phyloP scores from a whole-genome alignment of 2,888 invertebrate genomes.

The Diaperis boleti region DNA sequence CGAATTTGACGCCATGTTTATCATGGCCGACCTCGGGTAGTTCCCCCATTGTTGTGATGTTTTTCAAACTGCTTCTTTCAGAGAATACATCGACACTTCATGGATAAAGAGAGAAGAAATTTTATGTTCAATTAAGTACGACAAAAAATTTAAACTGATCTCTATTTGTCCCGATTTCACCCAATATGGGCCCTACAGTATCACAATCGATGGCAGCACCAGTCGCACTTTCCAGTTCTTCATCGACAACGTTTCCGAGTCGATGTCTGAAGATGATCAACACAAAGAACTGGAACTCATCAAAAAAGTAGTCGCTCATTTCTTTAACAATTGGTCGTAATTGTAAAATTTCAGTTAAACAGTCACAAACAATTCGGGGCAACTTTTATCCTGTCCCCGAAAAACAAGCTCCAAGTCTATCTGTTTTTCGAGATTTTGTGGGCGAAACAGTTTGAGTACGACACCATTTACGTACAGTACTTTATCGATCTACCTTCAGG shows the following conservation, averaged over 20 bases:
- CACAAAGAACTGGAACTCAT: slow-evolving; percentile 65
- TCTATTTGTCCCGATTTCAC: slow-evolving; percentile 74
- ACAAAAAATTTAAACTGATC: slow-evolving; percentile 67
- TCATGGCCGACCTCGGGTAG: slow-evolving; percentile 68
- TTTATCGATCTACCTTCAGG: slow-evolving; percentile 75
- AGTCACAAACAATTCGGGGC: slow-evolving; percentile 53
- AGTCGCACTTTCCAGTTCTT: slow-evolving; percentile 74
- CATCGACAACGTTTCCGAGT: slow-evolving; percentile 72
- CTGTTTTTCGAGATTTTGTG: slow-evolving; percentile 75
- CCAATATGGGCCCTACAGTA: slow-evolving; percentile 69
- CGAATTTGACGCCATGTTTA: slow-evolving; percentile 63
- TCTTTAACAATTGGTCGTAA: neutral
- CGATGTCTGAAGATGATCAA: slow-evolving; percentile 59
- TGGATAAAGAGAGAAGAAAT: slow-evolving; percentile 62
- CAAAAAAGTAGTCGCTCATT: slow-evolving; percentile 63
- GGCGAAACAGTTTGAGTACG: slow-evolving; percentile 75
- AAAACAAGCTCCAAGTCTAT: slow-evolving; percentile 70
- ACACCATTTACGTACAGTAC: slow-evolving; percentile 78
- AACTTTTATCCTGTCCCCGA: slow-evolving; percentile 69
- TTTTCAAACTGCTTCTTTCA: neutral
- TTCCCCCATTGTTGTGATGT: slow-evolving; percentile 2
- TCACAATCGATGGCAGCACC: slow-evolving; percentile 71
- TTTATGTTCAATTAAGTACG: slow-evolving; percentile 71
- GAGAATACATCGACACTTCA: slow-evolving; percentile 59
- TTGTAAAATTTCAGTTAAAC: slow-evolving; percentile 63